Conservation (phyloP, 2,797 vertebrate species). For the Sebastes goodei region DNA sequence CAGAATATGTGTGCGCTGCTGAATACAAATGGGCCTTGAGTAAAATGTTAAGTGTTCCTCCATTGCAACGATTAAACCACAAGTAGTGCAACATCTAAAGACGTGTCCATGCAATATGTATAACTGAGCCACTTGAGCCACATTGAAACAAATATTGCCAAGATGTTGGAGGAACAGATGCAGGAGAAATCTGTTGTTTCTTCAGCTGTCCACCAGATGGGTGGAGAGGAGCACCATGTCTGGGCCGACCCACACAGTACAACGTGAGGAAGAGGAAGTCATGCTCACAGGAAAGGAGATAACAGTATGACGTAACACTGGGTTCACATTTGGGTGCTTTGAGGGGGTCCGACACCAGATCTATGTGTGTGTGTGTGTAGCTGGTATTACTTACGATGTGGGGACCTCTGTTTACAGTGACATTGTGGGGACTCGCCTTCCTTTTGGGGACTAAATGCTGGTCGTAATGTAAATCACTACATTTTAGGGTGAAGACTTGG, state of each 20-base stretch:
- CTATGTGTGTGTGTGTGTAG: constrained; percentile 11
- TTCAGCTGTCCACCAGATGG: constrained; percentile 45
- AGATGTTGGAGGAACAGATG: constrained; percentile 15
- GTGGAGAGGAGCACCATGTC: constrained; percentile 67
- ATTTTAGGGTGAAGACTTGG: background rate
- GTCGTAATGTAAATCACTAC: background rate
- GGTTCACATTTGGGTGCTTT: constrained; percentile 18
- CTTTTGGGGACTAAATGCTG: background rate
- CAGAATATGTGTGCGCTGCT: constrained; percentile 40
- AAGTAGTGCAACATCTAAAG: constrained; percentile 59
- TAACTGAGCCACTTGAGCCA: constrained; percentile 39
- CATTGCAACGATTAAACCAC: constrained; percentile 39
- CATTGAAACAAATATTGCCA: constrained; percentile 38
- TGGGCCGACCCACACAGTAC: constrained; percentile 47
- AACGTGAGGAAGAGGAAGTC: constrained; percentile 43
- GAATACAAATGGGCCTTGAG: constrained; percentile 56
- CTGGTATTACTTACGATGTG: background rate
- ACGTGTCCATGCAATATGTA: constrained; percentile 65
- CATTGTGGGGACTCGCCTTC: background rate
- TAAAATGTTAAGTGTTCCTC: constrained; percentile 38
- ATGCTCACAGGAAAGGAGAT: constrained; percentile 40
- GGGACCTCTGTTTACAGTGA: background rate
- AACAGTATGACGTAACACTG: constrained; percentile 17
- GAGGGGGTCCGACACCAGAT: constrained; percentile 11
- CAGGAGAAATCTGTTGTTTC: constrained; percentile 10